These are phyloP conservation scores for Tinea semifulvella DNA, from an alignment of 2,888 invertebrate species.

Conservation along the genomic window DNA sequence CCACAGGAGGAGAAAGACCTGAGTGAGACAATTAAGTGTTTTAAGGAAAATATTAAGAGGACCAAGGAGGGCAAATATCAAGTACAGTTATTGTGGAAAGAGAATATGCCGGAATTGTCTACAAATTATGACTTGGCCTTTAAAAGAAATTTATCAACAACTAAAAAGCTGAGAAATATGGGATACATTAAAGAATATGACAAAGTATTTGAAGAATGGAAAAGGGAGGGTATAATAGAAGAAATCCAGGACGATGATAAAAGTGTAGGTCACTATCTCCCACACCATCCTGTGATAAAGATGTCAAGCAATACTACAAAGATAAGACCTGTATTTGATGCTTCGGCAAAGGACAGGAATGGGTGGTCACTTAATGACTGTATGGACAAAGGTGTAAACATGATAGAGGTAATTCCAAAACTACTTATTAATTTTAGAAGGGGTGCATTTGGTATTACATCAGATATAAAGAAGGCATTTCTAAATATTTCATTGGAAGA, in stretches of 20 bases:
- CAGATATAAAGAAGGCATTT: slow-evolving; percentile 28
- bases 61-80: slow-evolving; percentile 1
- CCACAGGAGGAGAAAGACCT: background rate
- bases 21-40: background rate
- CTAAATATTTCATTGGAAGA: slow-evolving; percentile 23
- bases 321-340: slow-evolving; percentile 26
- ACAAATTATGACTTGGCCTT: background rate
- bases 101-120: background rate
- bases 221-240: background rate
- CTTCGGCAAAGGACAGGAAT: slow-evolving; percentile 20
- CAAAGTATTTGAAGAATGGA: background rate
- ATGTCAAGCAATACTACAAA: slow-evolving; percentile 23
- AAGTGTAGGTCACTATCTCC: slow-evolving; percentile 19
- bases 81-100: background rate
- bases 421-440: slow-evolving; percentile 20
- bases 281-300: slow-evolving; percentile 24
- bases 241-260: background rate
- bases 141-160: background rate
- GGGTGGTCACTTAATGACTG: slow-evolving; percentile 26
- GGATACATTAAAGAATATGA: slow-evolving; percentile 6
- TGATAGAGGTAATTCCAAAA: slow-evolving; percentile 22
- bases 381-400: slow-evolving; percentile 25
- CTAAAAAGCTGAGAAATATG: background rate
- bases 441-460: slow-evolving; percentile 20
- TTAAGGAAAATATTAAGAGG: background rate